These are phyloP conservation scores for Drosophila acutilabella DNA, from an alignment of 2,888 invertebrate genomes.

Conservation along the genomic window DNA sequence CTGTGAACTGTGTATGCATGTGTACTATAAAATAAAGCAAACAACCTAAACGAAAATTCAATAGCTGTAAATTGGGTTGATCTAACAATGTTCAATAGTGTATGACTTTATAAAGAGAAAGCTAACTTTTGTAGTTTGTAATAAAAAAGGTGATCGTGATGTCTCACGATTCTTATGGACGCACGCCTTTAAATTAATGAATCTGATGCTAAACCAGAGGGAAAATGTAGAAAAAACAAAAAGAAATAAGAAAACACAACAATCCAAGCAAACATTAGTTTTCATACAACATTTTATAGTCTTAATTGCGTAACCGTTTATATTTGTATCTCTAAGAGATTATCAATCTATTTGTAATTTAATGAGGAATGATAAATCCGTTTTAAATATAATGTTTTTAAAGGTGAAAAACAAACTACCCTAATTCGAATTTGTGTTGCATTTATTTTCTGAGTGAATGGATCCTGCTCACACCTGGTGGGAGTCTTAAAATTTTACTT, in stretches of 20 bases:
- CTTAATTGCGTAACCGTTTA: constrained; percentile 53
- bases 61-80: constrained; percentile 39
- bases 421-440: constrained; percentile 14
- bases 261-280: constrained; percentile 33
- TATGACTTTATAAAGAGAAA: neutral
- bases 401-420: constrained; percentile 50
- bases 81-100: constrained; percentile 7
- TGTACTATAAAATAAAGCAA: constrained; percentile 68
- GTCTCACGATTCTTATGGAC: neutral
- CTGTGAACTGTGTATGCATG: constrained; percentile 42
- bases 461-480: too few species aligned
- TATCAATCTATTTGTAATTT: constrained; percentile 65
- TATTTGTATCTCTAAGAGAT: constrained; percentile 70
- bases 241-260: constrained; percentile 9
- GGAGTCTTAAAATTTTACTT: too few species aligned
- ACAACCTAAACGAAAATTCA: constrained; percentile 18
- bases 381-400: constrained; percentile 74
- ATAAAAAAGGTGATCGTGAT: constrained; percentile 4
- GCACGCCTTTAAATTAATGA: constrained; percentile 2
- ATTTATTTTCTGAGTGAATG: constrained; percentile 1
- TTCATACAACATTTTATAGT: constrained; percentile 40
- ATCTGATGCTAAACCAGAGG: constrained; percentile 3
- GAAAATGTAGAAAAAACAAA: neutral
- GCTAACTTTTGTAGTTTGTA: constrained; percentile 5
- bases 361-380: constrained; percentile 50